Percentiles rank a stretch among this genome's conserved stretches.
Evolutionary conservation across 2,113 vertebrate genomes (phyloP).

Genomic region (Entosphenus tridentatus): DNA sequence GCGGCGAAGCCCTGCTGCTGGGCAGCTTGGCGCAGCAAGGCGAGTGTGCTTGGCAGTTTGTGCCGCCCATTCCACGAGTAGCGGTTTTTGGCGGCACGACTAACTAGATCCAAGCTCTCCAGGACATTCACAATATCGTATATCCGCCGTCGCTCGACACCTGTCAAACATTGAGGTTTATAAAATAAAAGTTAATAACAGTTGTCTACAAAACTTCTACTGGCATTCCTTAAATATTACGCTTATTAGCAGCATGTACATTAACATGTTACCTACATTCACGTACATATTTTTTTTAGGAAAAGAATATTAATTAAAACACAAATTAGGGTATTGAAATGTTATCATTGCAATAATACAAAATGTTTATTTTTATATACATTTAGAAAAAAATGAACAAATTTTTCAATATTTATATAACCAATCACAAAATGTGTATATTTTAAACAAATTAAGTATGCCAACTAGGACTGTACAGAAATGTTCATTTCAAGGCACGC

Average conservation of each 20-base stretch:
- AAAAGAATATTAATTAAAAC: no score
- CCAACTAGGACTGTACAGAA: not conserved
- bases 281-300: no score
- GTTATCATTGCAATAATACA: not conserved
- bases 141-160: conserved; percentile 65
- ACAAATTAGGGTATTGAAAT: not conserved
- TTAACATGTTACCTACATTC: no score
- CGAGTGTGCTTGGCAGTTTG: conserved; percentile 53
- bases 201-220: no score
- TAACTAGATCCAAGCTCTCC: conserved; percentile 91
- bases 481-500: no score
- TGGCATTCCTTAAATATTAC: no score
- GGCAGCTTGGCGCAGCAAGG: conserved; percentile 39
- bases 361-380: not conserved
- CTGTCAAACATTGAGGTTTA: conserved; percentile 17
- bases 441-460: not conserved
- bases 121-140: conserved; percentile 93
- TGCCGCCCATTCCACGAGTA: conserved; percentile 63
- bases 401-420: not conserved
- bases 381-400: not conserved
- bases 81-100: conserved; percentile 72
- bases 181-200: no score
- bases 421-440: not conserved
- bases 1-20: conserved; percentile 41
- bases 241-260: no score